phyloP scores from a whole-genome alignment of 2,888 invertebrate species.

The Pollenia labialis region DNA sequence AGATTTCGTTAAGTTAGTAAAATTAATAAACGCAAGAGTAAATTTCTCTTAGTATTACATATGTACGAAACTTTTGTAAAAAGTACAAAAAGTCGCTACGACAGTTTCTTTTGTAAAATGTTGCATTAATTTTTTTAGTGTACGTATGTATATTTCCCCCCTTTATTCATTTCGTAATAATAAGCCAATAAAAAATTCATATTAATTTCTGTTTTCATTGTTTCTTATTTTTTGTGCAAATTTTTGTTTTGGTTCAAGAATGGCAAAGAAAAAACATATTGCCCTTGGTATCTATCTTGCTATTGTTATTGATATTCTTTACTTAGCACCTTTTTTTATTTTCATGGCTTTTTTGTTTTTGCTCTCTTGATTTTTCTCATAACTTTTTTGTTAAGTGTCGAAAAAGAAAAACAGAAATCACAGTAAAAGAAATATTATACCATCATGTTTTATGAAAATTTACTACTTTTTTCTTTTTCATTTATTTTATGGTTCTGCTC shows the following conservation, averaged over 20 bases:
- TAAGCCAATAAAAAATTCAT: constrained; percentile 68
- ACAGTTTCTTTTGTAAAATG: too few species aligned
- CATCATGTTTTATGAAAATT: constrained; percentile 65
- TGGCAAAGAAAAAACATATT: constrained; percentile 47
- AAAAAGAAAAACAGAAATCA: constrained; percentile 56
- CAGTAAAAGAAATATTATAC: constrained; percentile 67
- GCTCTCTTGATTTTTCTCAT: constrained; percentile 12
- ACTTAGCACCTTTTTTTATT: constrained; percentile 65
- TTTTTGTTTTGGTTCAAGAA: background rate
- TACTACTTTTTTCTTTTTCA: constrained; percentile 28
- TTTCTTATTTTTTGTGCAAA: background rate
- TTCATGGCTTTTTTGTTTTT: background rate
- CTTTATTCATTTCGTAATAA: constrained; percentile 26
- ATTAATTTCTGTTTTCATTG: constrained; percentile 22
- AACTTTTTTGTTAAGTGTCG: constrained; percentile 12
- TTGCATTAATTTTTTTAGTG: too few species aligned
- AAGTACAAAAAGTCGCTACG: too few species aligned
- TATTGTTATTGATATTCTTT: constrained; percentile 68
- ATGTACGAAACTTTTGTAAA: too few species aligned
- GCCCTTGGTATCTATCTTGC: constrained; percentile 34
- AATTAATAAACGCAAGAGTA: too few species aligned
- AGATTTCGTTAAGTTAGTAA: too few species aligned
- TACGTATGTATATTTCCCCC: too few species aligned
- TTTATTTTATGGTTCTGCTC: constrained; percentile 8
- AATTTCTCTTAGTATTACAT: too few species aligned